Percentiles rank a stretch among this genome's conserved stretches.
Conservation (phyloP, 2,888 invertebrate species). For the Ernsta delagoae region DNA sequence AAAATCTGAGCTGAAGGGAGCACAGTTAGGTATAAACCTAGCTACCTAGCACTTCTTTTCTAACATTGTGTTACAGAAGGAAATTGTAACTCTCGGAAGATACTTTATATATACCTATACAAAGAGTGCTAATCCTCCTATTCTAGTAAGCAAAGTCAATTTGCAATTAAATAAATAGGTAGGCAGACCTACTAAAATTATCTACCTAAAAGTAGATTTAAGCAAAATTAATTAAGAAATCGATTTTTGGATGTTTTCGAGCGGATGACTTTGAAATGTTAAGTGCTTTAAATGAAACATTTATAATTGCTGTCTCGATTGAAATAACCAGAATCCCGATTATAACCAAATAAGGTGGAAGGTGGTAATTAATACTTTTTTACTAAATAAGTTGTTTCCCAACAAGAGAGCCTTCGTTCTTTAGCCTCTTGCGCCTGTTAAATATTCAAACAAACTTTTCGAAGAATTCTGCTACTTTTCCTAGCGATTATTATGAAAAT, state of each 20-base stretch:
- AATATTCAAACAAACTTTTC: no score
- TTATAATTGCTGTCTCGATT: slow-evolving; percentile 10
- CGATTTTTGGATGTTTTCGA: slow-evolving; percentile 6
- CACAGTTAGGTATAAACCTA: no score
- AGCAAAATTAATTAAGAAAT: neutral
- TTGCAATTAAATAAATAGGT: no score
- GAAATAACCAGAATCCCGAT: slow-evolving; percentile 11
- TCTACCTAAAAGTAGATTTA: neutral
- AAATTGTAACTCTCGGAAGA: no score
- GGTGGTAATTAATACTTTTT: slow-evolving; percentile 13
- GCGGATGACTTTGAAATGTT: slow-evolving; percentile 21
- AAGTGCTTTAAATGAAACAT: slow-evolving; percentile 25
- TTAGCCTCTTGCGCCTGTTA: neutral
- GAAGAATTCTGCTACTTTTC: no score
- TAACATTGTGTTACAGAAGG: no score
- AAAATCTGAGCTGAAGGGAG: no score
- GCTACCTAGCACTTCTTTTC: no score
- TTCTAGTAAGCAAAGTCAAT: no score
- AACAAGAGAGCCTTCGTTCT: neutral
- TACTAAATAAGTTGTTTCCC: neutral
- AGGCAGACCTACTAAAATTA: neutral
- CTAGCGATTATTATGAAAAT: no score
- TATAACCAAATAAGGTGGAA: slow-evolving; percentile 14
- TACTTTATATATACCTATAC: no score
- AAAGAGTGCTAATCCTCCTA: no score